These are phyloP conservation scores for Aphis craccivora DNA, from an alignment of 1,140 invertebrate species.

Conservation along the genomic window DNA sequence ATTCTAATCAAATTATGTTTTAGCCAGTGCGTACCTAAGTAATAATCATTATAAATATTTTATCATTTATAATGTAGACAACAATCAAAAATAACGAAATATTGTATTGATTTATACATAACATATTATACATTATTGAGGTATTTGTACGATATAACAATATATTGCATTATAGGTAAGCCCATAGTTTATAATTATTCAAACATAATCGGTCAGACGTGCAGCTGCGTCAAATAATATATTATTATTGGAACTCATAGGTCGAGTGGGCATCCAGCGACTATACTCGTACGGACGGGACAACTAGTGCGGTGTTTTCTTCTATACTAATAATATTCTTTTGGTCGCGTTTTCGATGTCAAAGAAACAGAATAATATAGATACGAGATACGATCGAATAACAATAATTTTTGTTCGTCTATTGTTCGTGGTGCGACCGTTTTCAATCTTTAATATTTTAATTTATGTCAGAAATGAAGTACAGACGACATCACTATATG, in stretches of 20 bases:
- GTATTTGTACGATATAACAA: not conserved
- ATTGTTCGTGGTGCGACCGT: not conserved
- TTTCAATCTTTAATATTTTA: constrained; percentile 20
- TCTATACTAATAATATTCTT: not conserved
- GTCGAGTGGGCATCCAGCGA: not conserved
- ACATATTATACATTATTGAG: not conserved
- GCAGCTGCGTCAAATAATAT: not conserved
- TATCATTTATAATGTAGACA: not conserved
- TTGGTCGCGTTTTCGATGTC: not conserved
- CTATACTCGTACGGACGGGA: not conserved
- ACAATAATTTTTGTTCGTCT: not conserved
- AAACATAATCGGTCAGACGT: not conserved
- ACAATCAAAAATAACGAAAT: not conserved
- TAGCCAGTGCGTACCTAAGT: not conserved
- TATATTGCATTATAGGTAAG: not conserved
- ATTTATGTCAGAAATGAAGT: not conserved
- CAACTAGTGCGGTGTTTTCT: not conserved
- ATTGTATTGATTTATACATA: not conserved
- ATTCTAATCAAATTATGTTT: not conserved
- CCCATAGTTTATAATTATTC: not conserved
- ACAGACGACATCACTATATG: not conserved
- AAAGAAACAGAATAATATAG: not conserved
- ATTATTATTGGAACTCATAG: not conserved
- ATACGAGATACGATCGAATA: not conserved
- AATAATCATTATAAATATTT: no score